A percentile compares a stretch with the other conserved stretches of the same genome.
Evolutionary conservation across 2,113 vertebrate species (phyloP).

Genomic region (human (Homo sapiens)): GRCh38 chr4:188540501-188541000

Average conservation of each 20-base stretch:
- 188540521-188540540: background rate
- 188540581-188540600: background rate
- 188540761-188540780: background rate
- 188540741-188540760: background rate
- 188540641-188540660: background rate
- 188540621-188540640: background rate
- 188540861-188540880: background rate
- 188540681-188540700: background rate
- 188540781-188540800: background rate
- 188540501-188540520: background rate
- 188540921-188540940: background rate
- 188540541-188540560: background rate
- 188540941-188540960: background rate
- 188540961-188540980: background rate
- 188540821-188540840: background rate
- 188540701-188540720: background rate
- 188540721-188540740: background rate
- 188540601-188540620: background rate
- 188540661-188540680: background rate
- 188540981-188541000: background rate
- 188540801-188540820: background rate
- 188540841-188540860: background rate
- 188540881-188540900: background rate
- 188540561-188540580: background rate
- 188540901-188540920: background rate